Evolutionary conservation across 2,888 invertebrate genomes (phyloP), one percentile per base, ranked within the genome.

Genomic region (Blastobasis adustella): DNA sequence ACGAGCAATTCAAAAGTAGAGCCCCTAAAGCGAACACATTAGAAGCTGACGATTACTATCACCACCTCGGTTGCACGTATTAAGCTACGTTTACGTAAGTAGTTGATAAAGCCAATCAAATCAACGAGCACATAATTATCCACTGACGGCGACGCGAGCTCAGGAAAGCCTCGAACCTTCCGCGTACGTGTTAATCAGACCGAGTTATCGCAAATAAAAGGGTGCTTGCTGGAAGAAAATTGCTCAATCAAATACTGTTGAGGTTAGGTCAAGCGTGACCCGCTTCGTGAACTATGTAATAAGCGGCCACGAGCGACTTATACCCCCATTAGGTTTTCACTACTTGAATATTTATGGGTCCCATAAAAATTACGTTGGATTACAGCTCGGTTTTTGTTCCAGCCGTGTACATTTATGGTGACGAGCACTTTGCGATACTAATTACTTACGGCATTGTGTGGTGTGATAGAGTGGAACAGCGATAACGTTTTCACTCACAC

Each of bases 271-370:
- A 71, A 74, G 76, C 79, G 79, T 79, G 79, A 68, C 71, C 65
- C 55, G 64, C 60, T 65, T 66, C 73, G 69, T 79, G 76, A 76
- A 73, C 67, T 67, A 54, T 66, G 66, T 76, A 75, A 76, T 73
- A 73, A 76, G 70, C 61, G 61, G 60, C 71, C 67, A 66, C 56
- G 62, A 62, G 65, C 63, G 58, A 62, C 66, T 71, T 74, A 72
- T 75, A 71, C 69, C 68, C 67, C 71, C 65, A 73, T 77, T 76
- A 74, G 67, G 62, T 71, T 77, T 76, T 73, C 76, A 73, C 63
- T 71, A 64, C 67, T 68, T 69, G 66, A 72, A 71, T 69, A 76
- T 73, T 73, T 74, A 73, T 73, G 60, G 66, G 49, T 49, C 51
- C 62, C 69, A 71, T 71, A 69, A 68, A 58, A 55, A 56, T 56